A percentile compares a stretch with the other conserved stretches of the same genome.
Evolutionary conservation across 2,113 vertebrate species (phyloP).

Genomic region (Bufo bufo): DNA sequence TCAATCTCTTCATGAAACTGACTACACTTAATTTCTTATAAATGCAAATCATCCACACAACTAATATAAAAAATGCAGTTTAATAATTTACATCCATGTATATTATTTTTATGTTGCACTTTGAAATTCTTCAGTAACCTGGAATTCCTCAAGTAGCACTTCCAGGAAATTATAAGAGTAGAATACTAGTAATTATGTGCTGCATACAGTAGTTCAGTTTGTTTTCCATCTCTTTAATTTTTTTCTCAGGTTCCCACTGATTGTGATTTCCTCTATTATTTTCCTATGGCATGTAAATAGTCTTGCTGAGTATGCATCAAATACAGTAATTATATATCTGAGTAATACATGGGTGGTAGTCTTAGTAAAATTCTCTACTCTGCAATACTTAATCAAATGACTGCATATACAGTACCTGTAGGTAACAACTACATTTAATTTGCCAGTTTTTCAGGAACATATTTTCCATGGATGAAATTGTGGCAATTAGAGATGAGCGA

Average conservation of each 20-base stretch:
- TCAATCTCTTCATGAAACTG: too few relatives aligned
- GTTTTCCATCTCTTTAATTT: conserved; percentile 4
- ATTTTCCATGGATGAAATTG: not conserved
- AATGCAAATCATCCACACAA: not conserved
- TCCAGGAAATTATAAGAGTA: conserved; percentile 20
- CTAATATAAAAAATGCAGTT: not conserved
- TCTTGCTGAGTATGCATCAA: conserved; percentile 28
- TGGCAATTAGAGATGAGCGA: too few relatives aligned
- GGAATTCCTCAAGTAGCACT: not conserved
- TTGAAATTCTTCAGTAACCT: not conserved
- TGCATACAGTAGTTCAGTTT: conserved; percentile 5
- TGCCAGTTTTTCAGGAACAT: not conserved
- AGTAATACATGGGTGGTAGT: conserved; percentile 26
- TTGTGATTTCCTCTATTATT: conserved; percentile 28
- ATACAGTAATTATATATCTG: conserved; percentile 45
- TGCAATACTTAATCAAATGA: not conserved
- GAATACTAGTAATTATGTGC: conserved; percentile 16
- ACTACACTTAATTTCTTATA: not conserved
- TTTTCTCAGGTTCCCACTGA: not conserved
- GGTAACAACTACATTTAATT: not conserved
- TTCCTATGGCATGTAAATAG: conserved; percentile 1
- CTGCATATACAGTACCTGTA: not conserved
- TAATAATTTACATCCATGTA: not conserved
- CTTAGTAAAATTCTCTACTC: not conserved
- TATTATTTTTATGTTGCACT: not conserved